Conservation (phyloP, 2,797 vertebrate species). For the Phoxinus dragarum region DNA sequence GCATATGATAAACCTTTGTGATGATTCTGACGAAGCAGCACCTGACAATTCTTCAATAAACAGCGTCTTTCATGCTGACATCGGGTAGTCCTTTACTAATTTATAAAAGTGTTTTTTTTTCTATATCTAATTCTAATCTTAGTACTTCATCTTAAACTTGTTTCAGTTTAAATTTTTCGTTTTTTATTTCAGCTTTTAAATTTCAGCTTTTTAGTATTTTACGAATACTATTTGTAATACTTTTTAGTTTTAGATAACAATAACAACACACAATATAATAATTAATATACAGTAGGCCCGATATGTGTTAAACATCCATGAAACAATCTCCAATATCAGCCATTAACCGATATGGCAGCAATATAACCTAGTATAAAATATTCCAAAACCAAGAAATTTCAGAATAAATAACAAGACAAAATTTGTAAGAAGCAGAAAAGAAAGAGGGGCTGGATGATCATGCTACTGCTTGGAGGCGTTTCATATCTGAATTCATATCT, state of each 20-base stretch:
- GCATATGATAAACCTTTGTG: neutral
- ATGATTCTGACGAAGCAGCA: neutral
- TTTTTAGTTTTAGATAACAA: neutral
- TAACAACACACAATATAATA: neutral
- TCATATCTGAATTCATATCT: constrained; percentile 48
- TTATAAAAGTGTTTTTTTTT: neutral
- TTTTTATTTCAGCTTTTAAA: neutral
- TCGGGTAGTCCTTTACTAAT: no score
- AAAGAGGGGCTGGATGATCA: constrained; percentile 42
- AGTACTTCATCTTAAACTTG: neutral
- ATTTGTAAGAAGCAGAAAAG: constrained; percentile 26
- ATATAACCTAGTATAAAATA: neutral
- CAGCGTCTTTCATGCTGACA: neutral
- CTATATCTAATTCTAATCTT: neutral
- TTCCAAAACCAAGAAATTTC: constrained; percentile 30
- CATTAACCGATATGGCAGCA: neutral
- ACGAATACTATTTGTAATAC: neutral
- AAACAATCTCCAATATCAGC: neutral
- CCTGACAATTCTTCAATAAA: no score
- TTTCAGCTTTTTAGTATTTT: neutral
- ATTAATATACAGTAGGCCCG: neutral
- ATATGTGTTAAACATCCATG: neutral
- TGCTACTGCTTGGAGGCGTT: constrained; percentile 21
- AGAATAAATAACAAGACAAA: constrained; percentile 34
- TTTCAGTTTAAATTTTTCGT: neutral